Conservation (phyloP, 2,797 vertebrate species). For the Notoglanidium macrostoma region DNA sequence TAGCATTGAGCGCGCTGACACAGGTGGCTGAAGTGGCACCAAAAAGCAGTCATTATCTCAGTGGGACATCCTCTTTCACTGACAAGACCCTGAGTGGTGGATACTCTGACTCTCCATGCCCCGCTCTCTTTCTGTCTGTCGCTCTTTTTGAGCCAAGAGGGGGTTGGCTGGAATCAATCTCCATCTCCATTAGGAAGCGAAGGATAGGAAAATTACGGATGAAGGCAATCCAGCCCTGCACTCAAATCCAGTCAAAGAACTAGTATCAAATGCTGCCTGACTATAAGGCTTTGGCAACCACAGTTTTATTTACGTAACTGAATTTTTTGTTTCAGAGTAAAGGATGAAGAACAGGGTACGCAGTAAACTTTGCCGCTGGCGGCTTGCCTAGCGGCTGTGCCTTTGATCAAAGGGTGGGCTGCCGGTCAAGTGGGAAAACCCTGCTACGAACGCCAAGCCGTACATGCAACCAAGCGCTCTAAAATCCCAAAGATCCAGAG, state of each 20-base stretch:
- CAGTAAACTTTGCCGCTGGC: constrained; percentile 40
- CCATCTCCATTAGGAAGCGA: constrained; percentile 47
- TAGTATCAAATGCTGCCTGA: not conserved
- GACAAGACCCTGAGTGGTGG: constrained; percentile 50
- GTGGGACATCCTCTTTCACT: constrained; percentile 63
- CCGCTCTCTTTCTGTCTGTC: constrained; percentile 7
- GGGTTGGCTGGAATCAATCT: constrained; percentile 39
- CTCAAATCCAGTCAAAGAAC: not conserved
- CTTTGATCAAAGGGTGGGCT: constrained; percentile 52
- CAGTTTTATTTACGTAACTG: constrained; percentile 25
- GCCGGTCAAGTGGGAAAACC: constrained; percentile 46
- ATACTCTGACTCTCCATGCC: constrained; percentile 8
- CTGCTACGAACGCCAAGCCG: constrained; percentile 38
- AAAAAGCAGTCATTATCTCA: constrained; percentile 66
- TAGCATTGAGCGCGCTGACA: constrained; percentile 7
- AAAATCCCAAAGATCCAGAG: constrained; percentile 31
- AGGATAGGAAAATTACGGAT: constrained; percentile 42
- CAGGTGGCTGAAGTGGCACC: constrained; percentile 49
- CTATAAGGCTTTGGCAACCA: not conserved
- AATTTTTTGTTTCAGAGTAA: constrained; percentile 3
- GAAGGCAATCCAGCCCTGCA: not conserved
- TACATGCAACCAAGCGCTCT: constrained; percentile 19
- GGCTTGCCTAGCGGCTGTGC: constrained; percentile 46
- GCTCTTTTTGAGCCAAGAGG: constrained; percentile 50
- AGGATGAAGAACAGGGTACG: not conserved